Percentiles rank a stretch among this genome's conserved stretches.
Evolutionary conservation across 2,888 invertebrate species (phyloP).

Genomic region (Adineta ricciae): DNA sequence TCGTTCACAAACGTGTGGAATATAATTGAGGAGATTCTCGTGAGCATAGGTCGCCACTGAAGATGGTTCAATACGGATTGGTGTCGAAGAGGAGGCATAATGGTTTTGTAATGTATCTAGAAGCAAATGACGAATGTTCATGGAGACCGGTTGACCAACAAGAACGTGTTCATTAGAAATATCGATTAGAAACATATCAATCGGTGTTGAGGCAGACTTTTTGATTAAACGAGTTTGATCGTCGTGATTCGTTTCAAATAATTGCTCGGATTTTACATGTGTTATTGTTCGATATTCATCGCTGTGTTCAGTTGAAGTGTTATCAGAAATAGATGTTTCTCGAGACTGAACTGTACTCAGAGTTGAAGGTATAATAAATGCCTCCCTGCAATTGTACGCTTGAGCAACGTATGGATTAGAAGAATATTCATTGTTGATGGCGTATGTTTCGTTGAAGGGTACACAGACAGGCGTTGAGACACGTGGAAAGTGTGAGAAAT

Average conservation of each 20-base stretch:
- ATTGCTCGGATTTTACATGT: neutral
- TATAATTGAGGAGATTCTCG: constrained; percentile 1
- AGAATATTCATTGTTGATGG: neutral
- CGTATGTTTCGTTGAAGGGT: neutral
- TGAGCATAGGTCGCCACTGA: neutral
- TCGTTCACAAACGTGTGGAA: constrained; percentile 10
- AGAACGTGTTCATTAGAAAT: constrained; percentile 7
- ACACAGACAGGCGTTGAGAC: neutral
- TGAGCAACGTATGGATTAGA: neutral
- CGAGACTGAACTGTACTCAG: neutral
- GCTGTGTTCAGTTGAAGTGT: neutral
- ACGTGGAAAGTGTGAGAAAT: neutral
- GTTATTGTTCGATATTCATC: neutral
- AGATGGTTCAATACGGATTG: neutral
- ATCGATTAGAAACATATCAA: constrained; percentile 10
- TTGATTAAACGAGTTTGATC: neutral
- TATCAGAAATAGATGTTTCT: neutral
- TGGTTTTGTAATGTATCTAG: neutral
- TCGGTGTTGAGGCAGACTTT: neutral
- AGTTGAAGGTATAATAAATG: neutral
- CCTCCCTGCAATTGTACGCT: neutral
- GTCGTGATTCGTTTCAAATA: neutral
- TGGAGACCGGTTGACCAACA: neutral
- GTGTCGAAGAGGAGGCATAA: neutral
- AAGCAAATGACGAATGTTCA: constrained; percentile 11